Evolutionary conservation across 2,113 vertebrate genomes (phyloP).

Genomic region (Anoplopoma fimbria): DNA sequence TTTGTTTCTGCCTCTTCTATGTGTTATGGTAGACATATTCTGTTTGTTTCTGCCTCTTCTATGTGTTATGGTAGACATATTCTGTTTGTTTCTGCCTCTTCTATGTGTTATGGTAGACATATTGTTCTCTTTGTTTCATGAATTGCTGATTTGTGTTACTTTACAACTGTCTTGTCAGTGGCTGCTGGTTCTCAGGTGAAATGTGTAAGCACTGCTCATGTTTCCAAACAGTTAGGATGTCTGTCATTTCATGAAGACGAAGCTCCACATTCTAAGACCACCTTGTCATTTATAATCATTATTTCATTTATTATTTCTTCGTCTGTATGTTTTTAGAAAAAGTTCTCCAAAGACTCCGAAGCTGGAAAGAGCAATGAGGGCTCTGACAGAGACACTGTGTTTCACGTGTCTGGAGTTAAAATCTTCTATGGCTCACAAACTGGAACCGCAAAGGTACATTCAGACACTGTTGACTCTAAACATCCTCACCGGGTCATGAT

Average conservation of each 20-base stretch:
- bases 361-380: conserved; percentile 44
- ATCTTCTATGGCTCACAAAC: conserved; percentile 95
- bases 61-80: background rate
- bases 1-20: background rate
- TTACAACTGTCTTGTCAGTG: background rate
- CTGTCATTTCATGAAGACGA: background rate
- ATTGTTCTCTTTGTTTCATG: background rate
- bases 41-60: background rate
- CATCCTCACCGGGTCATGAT: background rate
- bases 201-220: background rate
- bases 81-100: too few relatives aligned
- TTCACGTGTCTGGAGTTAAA: conserved; percentile 87
- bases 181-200: background rate
- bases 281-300: background rate
- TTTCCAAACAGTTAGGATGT: background rate
- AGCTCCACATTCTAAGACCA: background rate
- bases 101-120: background rate
- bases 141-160: background rate
- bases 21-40: too few relatives aligned
- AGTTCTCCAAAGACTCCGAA: conserved; percentile 27
- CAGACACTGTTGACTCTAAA: background rate
- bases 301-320: background rate
- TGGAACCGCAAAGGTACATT: conserved; percentile 91
- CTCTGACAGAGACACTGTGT: conserved; percentile 46
- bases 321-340: conserved; percentile 52